Evolutionary conservation across 53 echinoderm and acorn worm genomes (phyloP).

Genomic region (Astropecten irregularis): DNA sequence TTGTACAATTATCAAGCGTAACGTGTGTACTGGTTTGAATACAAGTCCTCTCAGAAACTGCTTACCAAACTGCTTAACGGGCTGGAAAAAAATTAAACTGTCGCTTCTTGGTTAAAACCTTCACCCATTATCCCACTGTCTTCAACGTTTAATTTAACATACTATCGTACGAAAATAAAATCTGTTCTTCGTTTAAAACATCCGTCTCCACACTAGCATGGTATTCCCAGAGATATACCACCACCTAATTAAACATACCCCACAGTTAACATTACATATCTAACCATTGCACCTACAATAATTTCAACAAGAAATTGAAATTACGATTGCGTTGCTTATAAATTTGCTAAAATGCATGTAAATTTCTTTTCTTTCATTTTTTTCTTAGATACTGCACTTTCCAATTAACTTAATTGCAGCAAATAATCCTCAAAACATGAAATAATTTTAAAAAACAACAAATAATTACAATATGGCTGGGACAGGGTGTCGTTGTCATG

Average conservation of each 20-base stretch:
- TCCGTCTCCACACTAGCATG: not conserved
- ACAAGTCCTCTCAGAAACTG: not conserved
- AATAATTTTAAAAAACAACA: not conserved
- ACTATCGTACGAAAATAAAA: constrained; percentile 42
- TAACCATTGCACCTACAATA: constrained; percentile 22
- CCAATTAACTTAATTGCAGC: not conserved
- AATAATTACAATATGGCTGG: not conserved
- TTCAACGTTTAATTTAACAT: not conserved
- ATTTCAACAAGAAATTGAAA: no score
- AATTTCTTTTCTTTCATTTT: not conserved
- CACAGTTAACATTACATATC: not conserved
- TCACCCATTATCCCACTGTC: no score
- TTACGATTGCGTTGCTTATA: not conserved
- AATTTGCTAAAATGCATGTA: no score
- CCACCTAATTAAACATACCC: not conserved
- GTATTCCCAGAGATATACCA: not conserved
- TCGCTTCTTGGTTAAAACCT: not conserved
- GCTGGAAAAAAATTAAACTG: not conserved
- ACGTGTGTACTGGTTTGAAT: not conserved
- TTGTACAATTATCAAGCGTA: not conserved
- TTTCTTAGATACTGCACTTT: not conserved
- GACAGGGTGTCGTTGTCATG: no score
- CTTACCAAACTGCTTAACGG: not conserved
- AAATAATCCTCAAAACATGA: not conserved
- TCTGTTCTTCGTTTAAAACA: not conserved